phyloP scores from a whole-genome alignment of 2,888 invertebrate species.

The Micropterix aruncella region DNA sequence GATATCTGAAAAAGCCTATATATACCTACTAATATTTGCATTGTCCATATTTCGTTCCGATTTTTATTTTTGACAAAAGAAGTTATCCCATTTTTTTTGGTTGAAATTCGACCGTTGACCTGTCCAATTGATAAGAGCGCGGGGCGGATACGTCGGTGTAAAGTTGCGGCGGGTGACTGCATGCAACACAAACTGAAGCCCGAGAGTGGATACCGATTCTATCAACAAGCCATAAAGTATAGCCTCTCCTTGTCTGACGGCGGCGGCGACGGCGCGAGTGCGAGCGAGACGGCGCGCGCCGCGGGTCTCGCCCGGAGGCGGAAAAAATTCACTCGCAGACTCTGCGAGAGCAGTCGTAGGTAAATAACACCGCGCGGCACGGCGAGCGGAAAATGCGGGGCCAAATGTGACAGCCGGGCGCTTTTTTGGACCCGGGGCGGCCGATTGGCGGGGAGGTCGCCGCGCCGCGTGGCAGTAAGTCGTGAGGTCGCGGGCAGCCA shows the following conservation, averaged over 20 bases:
- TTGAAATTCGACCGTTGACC: no score
- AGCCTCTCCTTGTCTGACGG: constrained; percentile 42
- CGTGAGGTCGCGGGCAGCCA: no score
- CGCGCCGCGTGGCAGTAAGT: no score
- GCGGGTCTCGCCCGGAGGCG: constrained; percentile 40
- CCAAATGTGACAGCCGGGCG: constrained; percentile 12
- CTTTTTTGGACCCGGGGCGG: constrained; percentile 9
- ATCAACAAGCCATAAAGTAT: constrained; percentile 44
- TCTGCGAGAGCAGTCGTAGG: neutral
- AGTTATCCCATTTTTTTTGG: no score
- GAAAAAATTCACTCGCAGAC: constrained; percentile 35
- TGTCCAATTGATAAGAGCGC: neutral
- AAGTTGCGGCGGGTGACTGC: constrained; percentile 21
- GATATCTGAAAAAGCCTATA: no score
- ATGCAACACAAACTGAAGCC: constrained; percentile 11
- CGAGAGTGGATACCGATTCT: constrained; percentile 39
- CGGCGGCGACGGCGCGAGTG: constrained; percentile 24
- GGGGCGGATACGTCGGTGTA: constrained; percentile 20
- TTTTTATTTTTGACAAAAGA: no score
- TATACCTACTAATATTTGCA: no score
- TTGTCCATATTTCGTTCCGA: no score
- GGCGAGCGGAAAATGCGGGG: constrained; percentile 1
- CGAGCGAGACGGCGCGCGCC: constrained; percentile 40
- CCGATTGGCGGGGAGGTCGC: no score
- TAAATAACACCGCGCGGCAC: neutral